phyloP scores from a whole-genome alignment of 1,140 invertebrate genomes.

The Drosophila pseudoananassae region DNA sequence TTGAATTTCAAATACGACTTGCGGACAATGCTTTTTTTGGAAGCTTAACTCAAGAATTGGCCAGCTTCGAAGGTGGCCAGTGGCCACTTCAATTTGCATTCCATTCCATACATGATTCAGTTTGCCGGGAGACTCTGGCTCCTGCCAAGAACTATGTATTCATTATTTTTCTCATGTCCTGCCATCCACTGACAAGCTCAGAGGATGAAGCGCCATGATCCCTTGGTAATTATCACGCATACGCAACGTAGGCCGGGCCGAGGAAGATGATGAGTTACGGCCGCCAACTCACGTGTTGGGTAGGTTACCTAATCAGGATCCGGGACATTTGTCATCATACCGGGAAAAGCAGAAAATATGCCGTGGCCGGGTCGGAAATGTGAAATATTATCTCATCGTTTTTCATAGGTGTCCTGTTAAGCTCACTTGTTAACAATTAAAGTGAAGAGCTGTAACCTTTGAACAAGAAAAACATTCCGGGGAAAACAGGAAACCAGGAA shows the following conservation, averaged over 20 bases:
- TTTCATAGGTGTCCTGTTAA: slow-evolving; percentile 54
- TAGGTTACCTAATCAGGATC: slow-evolving; percentile 33
- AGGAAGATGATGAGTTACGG: slow-evolving; percentile 41
- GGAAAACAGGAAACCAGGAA: slow-evolving; percentile 2
- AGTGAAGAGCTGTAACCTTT: slow-evolving; percentile 78
- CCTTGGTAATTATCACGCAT: slow-evolving; percentile 50
- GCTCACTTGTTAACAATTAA: slow-evolving; percentile 80
- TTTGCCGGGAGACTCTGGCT: slow-evolving; percentile 28
- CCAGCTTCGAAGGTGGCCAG: slow-evolving; percentile 49
- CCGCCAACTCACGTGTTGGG: slow-evolving; percentile 1
- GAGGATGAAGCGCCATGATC: slow-evolving; percentile 1
- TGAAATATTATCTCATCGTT: slow-evolving; percentile 66
- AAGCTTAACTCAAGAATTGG: slow-evolving; percentile 52
- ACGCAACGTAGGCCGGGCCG: slow-evolving; percentile 46
- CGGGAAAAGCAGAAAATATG: slow-evolving; percentile 46
- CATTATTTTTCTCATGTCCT: slow-evolving; percentile 59
- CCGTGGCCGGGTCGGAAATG: slow-evolving; percentile 13
- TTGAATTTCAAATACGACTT: slow-evolving; percentile 76
- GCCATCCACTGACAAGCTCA: slow-evolving; percentile 22
- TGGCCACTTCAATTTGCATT: slow-evolving; percentile 82
- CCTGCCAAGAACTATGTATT: slow-evolving; percentile 57
- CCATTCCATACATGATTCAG: slow-evolving; percentile 71
- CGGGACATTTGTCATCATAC: slow-evolving; percentile 43
- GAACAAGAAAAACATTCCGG: slow-evolving; percentile 1
- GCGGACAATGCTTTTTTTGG: slow-evolving; percentile 23